Base-by-base conservation (phyloP, 2,888 invertebrate species). In the Hololepta plana region DNA sequence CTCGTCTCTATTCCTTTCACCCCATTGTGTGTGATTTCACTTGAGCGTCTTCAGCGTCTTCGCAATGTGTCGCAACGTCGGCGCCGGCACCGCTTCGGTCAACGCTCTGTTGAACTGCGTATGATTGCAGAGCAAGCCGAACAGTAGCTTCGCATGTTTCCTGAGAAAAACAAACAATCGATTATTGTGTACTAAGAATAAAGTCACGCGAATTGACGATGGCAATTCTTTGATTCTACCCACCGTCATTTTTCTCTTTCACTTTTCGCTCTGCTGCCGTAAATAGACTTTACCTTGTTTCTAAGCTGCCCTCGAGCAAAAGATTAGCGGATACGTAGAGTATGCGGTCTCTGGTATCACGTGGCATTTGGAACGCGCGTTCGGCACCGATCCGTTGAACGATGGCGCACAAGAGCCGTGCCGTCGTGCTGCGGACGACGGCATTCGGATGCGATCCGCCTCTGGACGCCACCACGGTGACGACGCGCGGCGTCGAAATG, bases 381-480 rank as follows among this genome's bases (percentile, higher is more conserved):
- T 76, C 70, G 2, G 76, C 63, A 4, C 90, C 85, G 37, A 79
- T 57, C 30, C 70, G 69, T 41, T 72, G 70, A 23, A 79, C 74
- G 14, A 85, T 57, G 26, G 67, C 60, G 22, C 72, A 66, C 27
- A 93, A 50, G 27, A 90, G 66, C 43, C 76, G 71, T 1, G 85
- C 79, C 0, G 87, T 70, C 4, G 85, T 72, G 23, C 84, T 77
- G 14, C 91, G 67, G 3, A 95, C 88, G 4, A 81, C 64, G 0
- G 81, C 76, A 47, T 90, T 91, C 38, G 85, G 82, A 53, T 95
- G 91, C 8, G 57, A 55, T 1, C 71, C 71, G 1, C 85, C 84
- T 32, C 74, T 69, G 16, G 64, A 55, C 4, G 72, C 62, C 27
- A 85, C 51, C 6, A 79, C 68, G 13, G 61, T 56, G 2, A 74